Conservation (phyloP, 2,113 vertebrate species). For the Rattus rattus region DNA sequence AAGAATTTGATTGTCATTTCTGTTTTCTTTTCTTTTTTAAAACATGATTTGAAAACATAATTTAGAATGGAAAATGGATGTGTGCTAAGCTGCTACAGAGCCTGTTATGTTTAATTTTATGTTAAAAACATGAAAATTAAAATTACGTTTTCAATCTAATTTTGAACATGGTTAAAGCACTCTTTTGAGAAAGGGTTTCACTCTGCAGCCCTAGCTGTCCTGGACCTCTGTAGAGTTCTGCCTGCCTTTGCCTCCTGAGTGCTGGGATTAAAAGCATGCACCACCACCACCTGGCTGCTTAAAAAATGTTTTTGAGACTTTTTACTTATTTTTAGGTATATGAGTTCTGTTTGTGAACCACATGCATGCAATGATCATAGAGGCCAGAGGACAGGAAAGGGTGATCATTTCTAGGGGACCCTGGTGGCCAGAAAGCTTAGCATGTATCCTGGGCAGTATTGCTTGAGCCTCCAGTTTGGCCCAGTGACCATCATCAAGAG, state of each 20-base stretch:
- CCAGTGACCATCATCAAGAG: too few relatives aligned
- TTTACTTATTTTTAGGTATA: not conserved
- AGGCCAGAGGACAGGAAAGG: not conserved
- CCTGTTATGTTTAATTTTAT: too few relatives aligned
- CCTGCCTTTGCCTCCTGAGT: not conserved
- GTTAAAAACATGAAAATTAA: too few relatives aligned
- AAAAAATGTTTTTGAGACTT: not conserved
- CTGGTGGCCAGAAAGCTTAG: too few relatives aligned
- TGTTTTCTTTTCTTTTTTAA: not conserved
- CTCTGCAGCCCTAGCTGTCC: not conserved
- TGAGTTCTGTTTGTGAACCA: not conserved
- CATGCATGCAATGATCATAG: not conserved
- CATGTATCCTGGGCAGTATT: accelerated
- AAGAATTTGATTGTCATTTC: not conserved
- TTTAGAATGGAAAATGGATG: too few relatives aligned
- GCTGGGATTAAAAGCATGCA: not conserved
- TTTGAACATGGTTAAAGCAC: not conserved
- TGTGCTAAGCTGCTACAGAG: too few relatives aligned
- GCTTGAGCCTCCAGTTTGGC: not conserved
- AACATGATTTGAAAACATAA: not conserved
- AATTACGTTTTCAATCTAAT: not conserved
- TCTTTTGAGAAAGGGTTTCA: not conserved
- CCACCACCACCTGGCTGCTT: not conserved
- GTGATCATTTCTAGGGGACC: not conserved
- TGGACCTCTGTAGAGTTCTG: not conserved